A percentile compares a stretch with the other conserved stretches of the same genome.
These are phyloP conservation scores for Oligia latruncula DNA, from an alignment of 2,888 invertebrate species.

Conservation along the genomic window DNA sequence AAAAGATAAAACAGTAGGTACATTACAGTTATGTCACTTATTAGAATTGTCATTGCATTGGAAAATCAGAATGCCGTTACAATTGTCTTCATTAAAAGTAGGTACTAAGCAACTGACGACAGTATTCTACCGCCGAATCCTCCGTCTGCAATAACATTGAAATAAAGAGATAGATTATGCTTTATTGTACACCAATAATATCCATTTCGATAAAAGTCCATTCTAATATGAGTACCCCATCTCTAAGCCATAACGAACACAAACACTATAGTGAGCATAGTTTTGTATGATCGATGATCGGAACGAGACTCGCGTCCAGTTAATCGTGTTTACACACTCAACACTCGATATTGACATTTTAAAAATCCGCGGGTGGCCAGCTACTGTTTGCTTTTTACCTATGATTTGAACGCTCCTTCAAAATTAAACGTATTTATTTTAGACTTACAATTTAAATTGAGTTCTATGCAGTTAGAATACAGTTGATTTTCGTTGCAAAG, in stretches of 20 bases:
- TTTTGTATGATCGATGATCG: constrained; percentile 83
- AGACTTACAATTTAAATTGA: constrained; percentile 4
- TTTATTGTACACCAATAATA: background rate
- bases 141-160: background rate
- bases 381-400: constrained; percentile 87
- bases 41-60: background rate
- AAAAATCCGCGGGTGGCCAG: constrained; percentile 85
- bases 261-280: constrained; percentile 76
- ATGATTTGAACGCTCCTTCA: constrained; percentile 77
- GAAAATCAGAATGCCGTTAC: background rate
- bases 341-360: constrained; percentile 82
- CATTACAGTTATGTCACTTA: too few relatives aligned
- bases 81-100: background rate
- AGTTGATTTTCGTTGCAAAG: constrained; percentile 43
- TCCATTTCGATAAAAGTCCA: constrained; percentile 7
- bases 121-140: background rate
- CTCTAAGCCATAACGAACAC: constrained; percentile 71
- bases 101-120: background rate
- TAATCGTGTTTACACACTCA: constrained; percentile 86
- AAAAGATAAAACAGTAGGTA: too few relatives aligned
- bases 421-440: constrained; percentile 67
- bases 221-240: constrained; percentile 48
- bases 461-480: constrained; percentile 27
- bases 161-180: background rate
- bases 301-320: constrained; percentile 75